These are phyloP conservation scores for Amblyteles armatorius DNA, from an alignment of 2,888 invertebrate species.

Conservation along the genomic window DNA sequence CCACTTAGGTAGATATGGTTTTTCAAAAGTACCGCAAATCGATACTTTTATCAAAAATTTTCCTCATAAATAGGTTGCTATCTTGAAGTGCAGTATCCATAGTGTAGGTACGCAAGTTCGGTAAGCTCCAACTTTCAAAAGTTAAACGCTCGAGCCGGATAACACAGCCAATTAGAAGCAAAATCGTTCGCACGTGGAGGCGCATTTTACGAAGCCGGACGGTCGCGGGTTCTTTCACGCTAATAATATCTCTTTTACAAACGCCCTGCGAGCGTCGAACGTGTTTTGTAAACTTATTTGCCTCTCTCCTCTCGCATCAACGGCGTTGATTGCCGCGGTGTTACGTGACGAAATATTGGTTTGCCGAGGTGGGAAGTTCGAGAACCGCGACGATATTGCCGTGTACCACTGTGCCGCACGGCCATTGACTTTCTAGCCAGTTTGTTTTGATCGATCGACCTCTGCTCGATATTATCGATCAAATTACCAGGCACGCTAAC, in stretches of 20 bases:
- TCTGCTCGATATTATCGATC: background rate
- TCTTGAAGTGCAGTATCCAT: background rate
- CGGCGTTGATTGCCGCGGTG: slow-evolving; percentile 13
- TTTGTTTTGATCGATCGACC: slow-evolving; percentile 4
- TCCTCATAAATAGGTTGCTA: background rate
- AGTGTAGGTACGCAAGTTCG: background rate
- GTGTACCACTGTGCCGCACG: background rate
- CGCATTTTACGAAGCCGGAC: slow-evolving; percentile 1
- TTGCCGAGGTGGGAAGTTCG: slow-evolving; percentile 2
- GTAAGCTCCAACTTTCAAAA: slow-evolving; percentile 32
- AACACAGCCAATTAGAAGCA: slow-evolving; percentile 33
- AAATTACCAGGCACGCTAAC: background rate
- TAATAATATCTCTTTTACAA: slow-evolving; percentile 48
- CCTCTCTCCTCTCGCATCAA: slow-evolving; percentile 17
- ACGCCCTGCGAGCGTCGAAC: slow-evolving; percentile 23
- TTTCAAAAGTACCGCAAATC: too few relatives aligned
- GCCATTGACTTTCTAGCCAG: slow-evolving; percentile 1
- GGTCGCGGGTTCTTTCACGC: slow-evolving; percentile 24
- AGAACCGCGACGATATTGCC: slow-evolving; percentile 8
- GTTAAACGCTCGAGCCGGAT: slow-evolving; percentile 41
- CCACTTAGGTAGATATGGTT: too few relatives aligned
- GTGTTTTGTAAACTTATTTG: slow-evolving; percentile 38
- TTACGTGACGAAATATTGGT: slow-evolving; percentile 48
- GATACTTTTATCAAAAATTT: too few relatives aligned
- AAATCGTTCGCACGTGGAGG: slow-evolving; percentile 43